Percentiles rank a stretch among this genome's conserved stretches.
Conservation (phyloP, 2,888 invertebrate genomes). For the Eristalis intricaria region DNA sequence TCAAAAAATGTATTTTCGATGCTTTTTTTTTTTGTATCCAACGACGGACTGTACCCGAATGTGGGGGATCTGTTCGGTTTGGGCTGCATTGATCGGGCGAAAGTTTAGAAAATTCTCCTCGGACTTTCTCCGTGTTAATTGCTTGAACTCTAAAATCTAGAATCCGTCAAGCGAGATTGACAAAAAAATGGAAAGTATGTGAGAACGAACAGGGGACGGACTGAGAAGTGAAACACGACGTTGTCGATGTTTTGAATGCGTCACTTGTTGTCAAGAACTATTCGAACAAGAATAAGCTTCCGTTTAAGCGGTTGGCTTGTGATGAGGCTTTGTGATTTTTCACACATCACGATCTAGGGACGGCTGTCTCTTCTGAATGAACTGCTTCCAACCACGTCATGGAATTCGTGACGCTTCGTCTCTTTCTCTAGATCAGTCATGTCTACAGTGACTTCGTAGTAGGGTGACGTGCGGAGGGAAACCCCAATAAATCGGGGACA, state of each 20-base stretch:
- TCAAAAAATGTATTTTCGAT: background rate
- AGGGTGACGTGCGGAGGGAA: no score
- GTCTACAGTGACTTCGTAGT: no score
- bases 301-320: no score
- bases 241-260: background rate
- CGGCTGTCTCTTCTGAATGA: no score
- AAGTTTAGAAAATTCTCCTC: background rate
- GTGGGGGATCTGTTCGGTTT: background rate
- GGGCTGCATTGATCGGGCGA: background rate
- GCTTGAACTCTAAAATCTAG: background rate
- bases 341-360: no score
- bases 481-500: no score
- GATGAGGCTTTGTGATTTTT: no score
- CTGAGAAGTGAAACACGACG: background rate
- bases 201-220: background rate
- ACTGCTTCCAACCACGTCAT: no score
- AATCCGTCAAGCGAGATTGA: background rate
- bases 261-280: background rate
- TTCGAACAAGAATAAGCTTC: no score
- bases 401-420: no score
- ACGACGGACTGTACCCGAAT: background rate
- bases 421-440: no score
- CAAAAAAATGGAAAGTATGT: background rate
- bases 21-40: background rate
- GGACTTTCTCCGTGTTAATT: slow-evolving; percentile 20